Conservation (phyloP, 2,797 vertebrate species). For the Melanotaenia trifasciata region DNA sequence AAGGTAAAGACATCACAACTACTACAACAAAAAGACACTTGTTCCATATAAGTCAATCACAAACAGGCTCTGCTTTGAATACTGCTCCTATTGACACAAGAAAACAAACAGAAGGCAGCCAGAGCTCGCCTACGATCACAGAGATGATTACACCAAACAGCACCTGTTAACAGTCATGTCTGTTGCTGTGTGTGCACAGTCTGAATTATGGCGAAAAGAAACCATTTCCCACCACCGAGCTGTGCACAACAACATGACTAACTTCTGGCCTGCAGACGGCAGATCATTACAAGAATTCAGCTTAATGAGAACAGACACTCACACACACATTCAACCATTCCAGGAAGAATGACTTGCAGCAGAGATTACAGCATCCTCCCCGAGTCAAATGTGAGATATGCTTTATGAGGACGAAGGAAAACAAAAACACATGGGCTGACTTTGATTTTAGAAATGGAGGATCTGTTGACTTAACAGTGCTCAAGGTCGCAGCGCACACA, state of each 20-base stretch:
- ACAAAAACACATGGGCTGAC: slow-evolving; percentile 63
- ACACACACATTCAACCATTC: slow-evolving; percentile 58
- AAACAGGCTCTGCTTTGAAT: background rate
- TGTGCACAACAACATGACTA: slow-evolving; percentile 41
- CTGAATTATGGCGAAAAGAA: slow-evolving; percentile 44
- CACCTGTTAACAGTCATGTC: slow-evolving; percentile 65
- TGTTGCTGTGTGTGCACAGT: slow-evolving; percentile 38
- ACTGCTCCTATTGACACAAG: background rate
- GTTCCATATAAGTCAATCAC: background rate
- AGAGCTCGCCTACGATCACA: slow-evolving; percentile 35
- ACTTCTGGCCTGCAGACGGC: slow-evolving; percentile 59
- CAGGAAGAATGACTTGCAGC: slow-evolving; percentile 47
- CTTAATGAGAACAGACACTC: slow-evolving; percentile 68
- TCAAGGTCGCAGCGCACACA: slow-evolving; percentile 15
- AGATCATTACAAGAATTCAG: slow-evolving; percentile 55
- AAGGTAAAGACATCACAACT: background rate
- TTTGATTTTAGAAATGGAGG: slow-evolving; percentile 52
- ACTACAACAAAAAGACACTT: background rate
- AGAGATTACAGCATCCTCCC: slow-evolving; percentile 52
- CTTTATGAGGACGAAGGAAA: slow-evolving; percentile 55
- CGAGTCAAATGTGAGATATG: slow-evolving; percentile 55
- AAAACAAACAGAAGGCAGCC: slow-evolving; percentile 15
- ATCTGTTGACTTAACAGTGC: slow-evolving; percentile 40
- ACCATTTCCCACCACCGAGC: slow-evolving; percentile 37
- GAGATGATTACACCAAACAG: slow-evolving; percentile 39